Evolutionary conservation across 2,888 invertebrate genomes (phyloP).

Genomic region (Parnassius smintheus): DNA sequence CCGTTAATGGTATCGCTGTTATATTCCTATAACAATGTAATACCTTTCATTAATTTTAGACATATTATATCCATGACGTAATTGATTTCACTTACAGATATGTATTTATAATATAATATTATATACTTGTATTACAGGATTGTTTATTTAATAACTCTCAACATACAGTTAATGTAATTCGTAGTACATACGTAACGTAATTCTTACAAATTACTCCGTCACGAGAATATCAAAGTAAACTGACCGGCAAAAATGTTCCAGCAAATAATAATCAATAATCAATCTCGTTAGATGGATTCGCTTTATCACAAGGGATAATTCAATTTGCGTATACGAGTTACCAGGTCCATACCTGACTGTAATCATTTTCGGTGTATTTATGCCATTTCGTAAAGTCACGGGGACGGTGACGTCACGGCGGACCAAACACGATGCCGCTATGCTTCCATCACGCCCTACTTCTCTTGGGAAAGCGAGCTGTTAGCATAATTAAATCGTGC

Average conservation of each 20-base stretch:
- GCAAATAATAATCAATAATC: slow-evolving; percentile 23
- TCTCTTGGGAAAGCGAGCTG: slow-evolving; percentile 66
- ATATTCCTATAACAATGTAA: background rate
- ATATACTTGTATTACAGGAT: too few relatives aligned
- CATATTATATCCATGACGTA: background rate
- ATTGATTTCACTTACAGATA: background rate
- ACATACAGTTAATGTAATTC: too few relatives aligned
- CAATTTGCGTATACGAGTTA: slow-evolving; percentile 24
- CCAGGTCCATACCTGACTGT: slow-evolving; percentile 27
- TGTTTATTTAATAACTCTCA: too few relatives aligned
- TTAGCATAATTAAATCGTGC: slow-evolving; percentile 78
- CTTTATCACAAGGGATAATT: slow-evolving; percentile 23
- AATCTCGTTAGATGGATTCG: slow-evolving; percentile 21
- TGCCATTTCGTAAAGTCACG: slow-evolving; percentile 2
- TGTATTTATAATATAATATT: too few relatives aligned
- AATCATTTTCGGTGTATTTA: slow-evolving; percentile 27
- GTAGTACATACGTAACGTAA: too few relatives aligned
- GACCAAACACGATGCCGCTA: slow-evolving; percentile 55
- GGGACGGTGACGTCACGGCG: slow-evolving; percentile 31
- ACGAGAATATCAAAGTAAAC: background rate
- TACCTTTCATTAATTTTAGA: background rate
- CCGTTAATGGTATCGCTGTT: background rate
- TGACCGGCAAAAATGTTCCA: background rate
- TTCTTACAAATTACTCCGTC: too few relatives aligned
- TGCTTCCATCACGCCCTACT: slow-evolving; percentile 68